These are phyloP conservation scores for Ectropis crepuscularia DNA, from an alignment of 2,888 invertebrate species.

Conservation along the genomic window DNA sequence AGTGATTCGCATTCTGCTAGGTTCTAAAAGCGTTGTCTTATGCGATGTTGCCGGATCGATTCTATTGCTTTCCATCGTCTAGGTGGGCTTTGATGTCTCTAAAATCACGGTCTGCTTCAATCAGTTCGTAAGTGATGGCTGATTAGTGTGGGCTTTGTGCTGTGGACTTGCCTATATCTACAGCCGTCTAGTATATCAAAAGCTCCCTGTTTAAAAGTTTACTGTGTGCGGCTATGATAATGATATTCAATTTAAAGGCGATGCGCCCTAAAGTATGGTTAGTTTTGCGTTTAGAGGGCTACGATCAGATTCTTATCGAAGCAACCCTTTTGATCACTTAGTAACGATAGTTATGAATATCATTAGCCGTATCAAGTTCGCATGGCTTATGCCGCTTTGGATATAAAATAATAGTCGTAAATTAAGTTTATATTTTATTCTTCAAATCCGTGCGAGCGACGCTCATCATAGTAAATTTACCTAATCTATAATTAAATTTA, in stretches of 20 bases:
- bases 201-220: background rate
- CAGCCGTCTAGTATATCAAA: background rate
- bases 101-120: constrained; percentile 18
- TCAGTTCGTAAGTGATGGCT: constrained; percentile 19
- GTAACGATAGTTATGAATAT: constrained; percentile 64
- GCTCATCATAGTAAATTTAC: too few relatives aligned
- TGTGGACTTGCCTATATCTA: background rate
- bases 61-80: constrained; percentile 16
- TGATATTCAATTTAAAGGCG: constrained; percentile 14
- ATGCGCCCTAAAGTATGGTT: constrained; percentile 7
- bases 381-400: constrained; percentile 48
- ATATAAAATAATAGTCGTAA: constrained; percentile 43
- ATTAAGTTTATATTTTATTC: background rate
- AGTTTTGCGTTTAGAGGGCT: constrained; percentile 44
- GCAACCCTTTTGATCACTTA: constrained; percentile 47
- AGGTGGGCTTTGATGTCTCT: constrained; percentile 21
- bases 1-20: constrained; percentile 46
- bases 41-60: constrained; percentile 20
- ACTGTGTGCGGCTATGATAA: constrained; percentile 3
- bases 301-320: constrained; percentile 44
- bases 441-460: too few relatives aligned
- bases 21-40: constrained; percentile 3
- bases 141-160: constrained; percentile 22
- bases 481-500: too few relatives aligned
- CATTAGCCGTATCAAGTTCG: constrained; percentile 67